Percentiles rank a stretch among this genome's conserved stretches.
Evolutionary conservation across 2,113 vertebrate species (phyloP).

Genomic region (Balaeniceps rex): DNA sequence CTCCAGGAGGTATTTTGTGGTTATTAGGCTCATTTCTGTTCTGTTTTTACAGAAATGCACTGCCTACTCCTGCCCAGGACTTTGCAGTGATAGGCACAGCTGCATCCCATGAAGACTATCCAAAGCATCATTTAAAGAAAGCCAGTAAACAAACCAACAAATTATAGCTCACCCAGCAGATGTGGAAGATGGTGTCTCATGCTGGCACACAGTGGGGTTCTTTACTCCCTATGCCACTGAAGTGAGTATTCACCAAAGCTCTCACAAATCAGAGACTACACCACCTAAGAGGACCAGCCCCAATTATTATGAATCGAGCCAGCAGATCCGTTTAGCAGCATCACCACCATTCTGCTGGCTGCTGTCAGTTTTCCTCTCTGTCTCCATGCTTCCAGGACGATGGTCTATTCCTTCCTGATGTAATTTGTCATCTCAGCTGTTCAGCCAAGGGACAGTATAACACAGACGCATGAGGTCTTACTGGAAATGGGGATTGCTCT

Average conservation of each 20-base stretch:
- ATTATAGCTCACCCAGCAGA: neutral
- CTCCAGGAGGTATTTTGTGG: constrained; percentile 2
- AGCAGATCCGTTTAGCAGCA: neutral
- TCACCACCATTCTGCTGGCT: neutral
- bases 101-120: constrained; percentile 10
- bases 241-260: neutral
- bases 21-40: constrained; percentile 35
- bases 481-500: neutral
- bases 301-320: neutral
- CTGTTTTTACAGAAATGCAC: neutral
- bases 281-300: neutral
- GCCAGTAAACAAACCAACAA: neutral
- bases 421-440: neutral
- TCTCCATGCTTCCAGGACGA: neutral
- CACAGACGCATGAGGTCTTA: neutral
- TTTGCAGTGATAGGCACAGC: neutral
- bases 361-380: neutral
- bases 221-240: neutral
- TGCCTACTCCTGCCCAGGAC: neutral
- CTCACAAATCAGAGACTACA: neutral
- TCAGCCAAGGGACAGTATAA: neutral
- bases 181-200: neutral
- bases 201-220: neutral
- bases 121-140: neutral
- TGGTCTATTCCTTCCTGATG: neutral